Base-by-base conservation (phyloP, 2,888 invertebrate species). In the Anodontia alba region DNA sequence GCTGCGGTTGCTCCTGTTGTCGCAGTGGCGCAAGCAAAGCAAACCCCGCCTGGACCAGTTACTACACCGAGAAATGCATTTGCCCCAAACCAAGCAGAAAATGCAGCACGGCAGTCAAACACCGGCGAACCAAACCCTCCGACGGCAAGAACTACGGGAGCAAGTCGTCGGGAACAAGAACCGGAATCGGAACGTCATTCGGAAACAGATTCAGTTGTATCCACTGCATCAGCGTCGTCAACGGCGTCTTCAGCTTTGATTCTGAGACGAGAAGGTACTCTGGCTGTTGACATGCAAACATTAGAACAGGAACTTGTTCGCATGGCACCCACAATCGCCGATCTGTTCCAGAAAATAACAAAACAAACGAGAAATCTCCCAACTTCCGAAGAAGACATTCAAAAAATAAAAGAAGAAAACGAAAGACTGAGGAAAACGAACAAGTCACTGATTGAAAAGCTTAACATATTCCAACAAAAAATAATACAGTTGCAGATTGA, bases 381-480 rank as follows among this genome's bases (percentile, higher is more conserved):
- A 1, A 81, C 78, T 1, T 84, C 83, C n/a, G 87, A 88, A 26
- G 88, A 87, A 57, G 89, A 89, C 42, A 76, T 89, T 33, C 70
- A 84, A 23, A 86, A 85, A 49, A 84, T 89, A 1, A 83, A 79
- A 57, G 84, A 87, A n/a, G 89, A 89, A 74, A 89, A 89, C 57
- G 89, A 89, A 31, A 80, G 88, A 43, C 78, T 89, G 23, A 73
- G 89, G 36, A 89, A 89, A 86, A 89, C 88, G 8, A 89, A 89
- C 70, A 80, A 87, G 77, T 73, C 86, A 10, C 73, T 89, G 51
- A 88, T 89, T 31, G 89, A 89, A 79, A 89, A 89, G 72, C 69
- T 89, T 31, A 89, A 89, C 66, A 82, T 81, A n/a, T 89, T 89
- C 46, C 89, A 89, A 51, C 89, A 89, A 71, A 89, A 86, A 78